Percentiles rank a stretch among this genome's conserved stretches.
These are phyloP conservation scores for Ephydatia muelleri DNA, from an alignment of 37 sponge, comb jelly and placozoan genomes.

Conservation along the genomic window DNA sequence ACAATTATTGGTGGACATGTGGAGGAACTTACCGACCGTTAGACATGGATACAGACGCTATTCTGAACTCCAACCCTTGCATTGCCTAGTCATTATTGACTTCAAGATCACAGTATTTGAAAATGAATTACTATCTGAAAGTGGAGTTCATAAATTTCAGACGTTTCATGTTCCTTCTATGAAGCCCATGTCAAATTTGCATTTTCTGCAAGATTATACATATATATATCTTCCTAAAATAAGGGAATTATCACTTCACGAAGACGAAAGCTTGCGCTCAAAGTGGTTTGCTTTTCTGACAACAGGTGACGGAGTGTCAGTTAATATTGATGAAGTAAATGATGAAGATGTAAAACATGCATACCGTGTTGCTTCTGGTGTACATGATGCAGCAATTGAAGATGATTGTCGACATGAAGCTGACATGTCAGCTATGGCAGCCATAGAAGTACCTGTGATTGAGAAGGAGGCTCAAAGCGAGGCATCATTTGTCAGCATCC, in stretches of 20 bases:
- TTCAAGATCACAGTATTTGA: not conserved
- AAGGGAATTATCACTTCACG: not conserved
- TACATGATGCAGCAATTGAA: not conserved
- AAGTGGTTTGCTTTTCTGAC: not conserved
- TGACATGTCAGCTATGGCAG: too few relatives aligned
- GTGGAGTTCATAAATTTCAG: not conserved
- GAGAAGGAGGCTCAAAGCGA: too few relatives aligned
- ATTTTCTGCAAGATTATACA: conserved; percentile 1
- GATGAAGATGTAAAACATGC: not conserved
- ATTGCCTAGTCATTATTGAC: not conserved
- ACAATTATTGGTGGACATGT: not conserved
- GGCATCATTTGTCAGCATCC: too few relatives aligned
- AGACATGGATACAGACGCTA: not conserved
- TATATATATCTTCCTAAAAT: not conserved
- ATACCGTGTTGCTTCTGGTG: not conserved
- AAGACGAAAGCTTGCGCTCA: not conserved
- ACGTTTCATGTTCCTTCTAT: not conserved
- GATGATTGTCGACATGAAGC: not conserved
- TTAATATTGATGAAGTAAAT: not conserved
- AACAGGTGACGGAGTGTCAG: not conserved
- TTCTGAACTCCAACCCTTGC: not conserved
- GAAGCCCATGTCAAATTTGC: not conserved
- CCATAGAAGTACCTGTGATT: too few relatives aligned
- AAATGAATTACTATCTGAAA: not conserved
- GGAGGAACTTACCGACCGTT: not conserved